Percentiles rank a stretch among this genome's conserved stretches.
Evolutionary conservation across 1,140 invertebrate species (phyloP).

Genomic region (Drosophila ohnishii): DNA sequence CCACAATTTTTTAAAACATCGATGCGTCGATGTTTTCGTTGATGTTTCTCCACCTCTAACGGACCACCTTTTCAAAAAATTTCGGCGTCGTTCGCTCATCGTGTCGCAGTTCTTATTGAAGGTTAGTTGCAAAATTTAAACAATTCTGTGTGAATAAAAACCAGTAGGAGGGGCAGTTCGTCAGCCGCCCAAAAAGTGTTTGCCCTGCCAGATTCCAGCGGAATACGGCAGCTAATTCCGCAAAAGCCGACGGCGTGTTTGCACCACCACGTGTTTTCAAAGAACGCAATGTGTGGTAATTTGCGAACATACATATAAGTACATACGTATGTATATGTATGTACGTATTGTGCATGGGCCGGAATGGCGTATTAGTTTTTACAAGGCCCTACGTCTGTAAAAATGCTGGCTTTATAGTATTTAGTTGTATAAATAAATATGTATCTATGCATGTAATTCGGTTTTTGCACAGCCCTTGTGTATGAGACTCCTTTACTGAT

Average conservation of each 20-base stretch:
- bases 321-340: neutral
- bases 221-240: neutral
- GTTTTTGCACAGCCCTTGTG: constrained; percentile 8
- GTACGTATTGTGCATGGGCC: constrained; percentile 1
- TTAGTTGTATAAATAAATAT: constrained; percentile 12
- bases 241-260: neutral
- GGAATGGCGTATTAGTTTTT: constrained; percentile 46
- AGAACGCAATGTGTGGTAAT: constrained; percentile 40
- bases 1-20: no score
- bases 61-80: constrained; percentile 13
- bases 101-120: constrained; percentile 29
- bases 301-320: constrained; percentile 25
- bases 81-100: constrained; percentile 32
- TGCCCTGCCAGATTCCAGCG: neutral
- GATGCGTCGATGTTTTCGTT: no score
- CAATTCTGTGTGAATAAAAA: constrained; percentile 4
- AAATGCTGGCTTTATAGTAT: constrained; percentile 23
- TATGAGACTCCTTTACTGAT: constrained; percentile 5
- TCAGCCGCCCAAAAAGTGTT: no score
- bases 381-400: constrained; percentile 15
- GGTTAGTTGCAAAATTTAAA: constrained; percentile 21
- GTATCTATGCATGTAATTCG: constrained; percentile 6
- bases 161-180: neutral
- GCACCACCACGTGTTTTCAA: constrained; percentile 46
- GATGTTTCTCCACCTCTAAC: no score